These are phyloP conservation scores for Anisognathus igniventris DNA, from an alignment of 2,797 vertebrate genomes.

Conservation along the genomic window DNA sequence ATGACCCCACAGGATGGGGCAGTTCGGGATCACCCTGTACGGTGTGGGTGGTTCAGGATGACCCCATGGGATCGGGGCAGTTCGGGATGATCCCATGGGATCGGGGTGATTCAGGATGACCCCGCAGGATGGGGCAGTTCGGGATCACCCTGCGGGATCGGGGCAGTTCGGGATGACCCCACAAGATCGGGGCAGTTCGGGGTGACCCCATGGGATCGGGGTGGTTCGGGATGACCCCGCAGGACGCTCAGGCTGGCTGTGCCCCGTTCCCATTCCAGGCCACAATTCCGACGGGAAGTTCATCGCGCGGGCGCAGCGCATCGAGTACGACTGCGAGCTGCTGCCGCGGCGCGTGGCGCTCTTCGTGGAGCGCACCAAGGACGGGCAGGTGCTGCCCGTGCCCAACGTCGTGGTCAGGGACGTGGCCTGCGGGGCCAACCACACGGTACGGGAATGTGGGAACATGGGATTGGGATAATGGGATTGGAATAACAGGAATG, in stretches of 20 bases:
- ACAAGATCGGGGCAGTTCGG: accelerated
- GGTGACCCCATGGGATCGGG: accelerated
- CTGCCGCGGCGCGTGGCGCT: conserved; percentile 90
- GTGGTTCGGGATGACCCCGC: accelerated
- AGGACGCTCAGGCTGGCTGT: background rate
- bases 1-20: accelerated
- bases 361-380: conserved; percentile 97
- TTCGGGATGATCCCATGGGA: accelerated
- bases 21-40: accelerated
- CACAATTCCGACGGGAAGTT: conserved; percentile 97
- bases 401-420: conserved; percentile 94
- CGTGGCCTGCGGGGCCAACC: conserved; percentile 89
- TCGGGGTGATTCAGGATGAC: accelerated
- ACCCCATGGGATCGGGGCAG: accelerated
- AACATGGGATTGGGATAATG: background rate
- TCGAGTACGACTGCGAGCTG: conserved; percentile 95
- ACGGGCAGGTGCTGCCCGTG: conserved; percentile 90
- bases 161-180: accelerated
- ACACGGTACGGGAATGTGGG: conserved; percentile 4
- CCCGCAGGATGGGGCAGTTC: accelerated
- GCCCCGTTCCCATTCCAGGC: conserved; percentile 65
- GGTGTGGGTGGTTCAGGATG: too few relatives aligned
- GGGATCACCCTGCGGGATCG: accelerated
- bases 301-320: conserved; percentile 92
- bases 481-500: background rate